Percentiles rank a stretch among this genome's conserved stretches.
phyloP scores from a whole-genome alignment of 2,113 vertebrate genomes.

The Cnemophilus loriae region DNA sequence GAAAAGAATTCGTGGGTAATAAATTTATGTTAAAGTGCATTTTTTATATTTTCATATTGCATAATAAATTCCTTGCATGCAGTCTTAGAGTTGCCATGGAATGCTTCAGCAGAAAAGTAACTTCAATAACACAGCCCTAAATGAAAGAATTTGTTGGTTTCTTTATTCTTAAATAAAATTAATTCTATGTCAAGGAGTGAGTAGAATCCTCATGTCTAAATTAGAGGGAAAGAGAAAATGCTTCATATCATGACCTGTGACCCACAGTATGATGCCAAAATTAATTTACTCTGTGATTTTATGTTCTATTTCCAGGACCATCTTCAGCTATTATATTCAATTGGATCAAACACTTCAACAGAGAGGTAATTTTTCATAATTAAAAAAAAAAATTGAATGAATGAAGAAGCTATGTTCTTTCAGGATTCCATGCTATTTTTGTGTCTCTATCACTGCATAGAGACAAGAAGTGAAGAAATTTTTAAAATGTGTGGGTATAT shows the following conservation, averaged over 20 bases:
- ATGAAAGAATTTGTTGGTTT: background rate
- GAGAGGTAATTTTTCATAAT: conserved; percentile 80
- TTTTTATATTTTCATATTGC: background rate
- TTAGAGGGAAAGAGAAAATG: background rate
- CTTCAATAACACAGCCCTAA: background rate
- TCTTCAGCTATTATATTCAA: conserved; percentile 84
- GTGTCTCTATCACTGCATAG: background rate
- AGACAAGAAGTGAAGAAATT: background rate
- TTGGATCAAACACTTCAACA: conserved; percentile 83
- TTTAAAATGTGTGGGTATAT: background rate
- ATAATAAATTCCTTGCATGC: background rate
- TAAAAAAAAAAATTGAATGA: background rate
- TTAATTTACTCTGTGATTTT: conserved; percentile 38
- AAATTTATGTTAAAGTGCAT: background rate
- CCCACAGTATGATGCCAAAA: background rate
- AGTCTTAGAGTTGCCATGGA: background rate
- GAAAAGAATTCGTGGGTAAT: background rate
- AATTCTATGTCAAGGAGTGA: background rate
- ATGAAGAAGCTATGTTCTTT: background rate
- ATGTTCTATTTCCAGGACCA: conserved; percentile 83
- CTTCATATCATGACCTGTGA: background rate
- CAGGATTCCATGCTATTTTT: background rate
- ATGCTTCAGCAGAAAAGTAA: background rate
- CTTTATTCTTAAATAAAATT: background rate
- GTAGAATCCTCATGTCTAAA: background rate